Percentiles rank a stretch among this genome's conserved stretches.
Evolutionary conservation across 2,888 invertebrate genomes (phyloP).

Genomic region (Dynastes tityus): DNA sequence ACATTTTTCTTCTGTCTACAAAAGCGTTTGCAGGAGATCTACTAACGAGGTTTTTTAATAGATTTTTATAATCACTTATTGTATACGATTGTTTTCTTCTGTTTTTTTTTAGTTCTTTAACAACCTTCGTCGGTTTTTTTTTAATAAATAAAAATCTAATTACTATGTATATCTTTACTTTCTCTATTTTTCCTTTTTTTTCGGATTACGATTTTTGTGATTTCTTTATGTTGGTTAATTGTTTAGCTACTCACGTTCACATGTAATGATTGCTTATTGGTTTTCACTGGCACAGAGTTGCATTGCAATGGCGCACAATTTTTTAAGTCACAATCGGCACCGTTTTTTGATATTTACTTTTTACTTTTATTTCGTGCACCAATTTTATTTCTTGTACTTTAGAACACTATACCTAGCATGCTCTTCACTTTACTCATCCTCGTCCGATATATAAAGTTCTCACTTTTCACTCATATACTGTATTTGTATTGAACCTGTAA

Average conservation of each 20-base stretch:
- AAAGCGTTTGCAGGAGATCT: conserved; percentile 72
- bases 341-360: conserved; percentile 63
- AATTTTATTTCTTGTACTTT: conserved; percentile 64
- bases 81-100: conserved; percentile 61
- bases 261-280: conserved; percentile 78
- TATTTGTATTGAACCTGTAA: background rate
- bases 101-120: conserved; percentile 38
- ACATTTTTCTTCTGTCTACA: conserved; percentile 69
- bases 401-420: conserved; percentile 66
- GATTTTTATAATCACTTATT: conserved; percentile 58
- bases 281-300: conserved; percentile 70
- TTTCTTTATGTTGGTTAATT: conserved; percentile 65
- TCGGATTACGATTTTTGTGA: conserved; percentile 58
- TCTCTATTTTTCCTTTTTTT: conserved; percentile 26
- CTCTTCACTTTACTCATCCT: conserved; percentile 55
- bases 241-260: conserved; percentile 80
- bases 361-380: conserved; percentile 66
- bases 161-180: conserved; percentile 20
- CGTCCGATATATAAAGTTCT: conserved; percentile 31
- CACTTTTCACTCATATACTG: conserved; percentile 3
- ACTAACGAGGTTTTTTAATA: conserved; percentile 67
- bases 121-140: conserved; percentile 47
- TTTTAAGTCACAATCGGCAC: conserved; percentile 70
- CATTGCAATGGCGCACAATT: conserved; percentile 71
- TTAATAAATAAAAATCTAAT: conserved; percentile 58